Base-by-base conservation (phyloP, 1,140 invertebrate genomes). In the Diabrotica virgifera region DNA sequence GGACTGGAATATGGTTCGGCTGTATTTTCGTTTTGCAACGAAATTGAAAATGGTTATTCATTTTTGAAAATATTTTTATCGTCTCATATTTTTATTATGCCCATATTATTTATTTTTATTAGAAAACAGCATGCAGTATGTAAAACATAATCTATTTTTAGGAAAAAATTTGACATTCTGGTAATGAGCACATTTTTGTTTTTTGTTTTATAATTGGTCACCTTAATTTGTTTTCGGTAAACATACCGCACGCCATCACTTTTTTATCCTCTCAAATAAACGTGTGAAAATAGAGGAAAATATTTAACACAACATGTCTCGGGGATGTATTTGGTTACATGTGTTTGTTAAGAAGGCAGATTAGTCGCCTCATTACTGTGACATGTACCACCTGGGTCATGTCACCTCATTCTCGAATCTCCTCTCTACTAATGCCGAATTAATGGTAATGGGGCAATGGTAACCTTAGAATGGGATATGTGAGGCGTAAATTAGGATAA, bases 401-500 rank as follows among this genome's bases (percentile, higher is more conserved):
- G 55, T 57, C 55, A 36, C 35, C 55, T 24, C 55, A 57, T 55
- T 46, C 40, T 46, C 8, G 8, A 46, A 8, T 46, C 8, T 46
- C 8, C 40, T 46, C 40, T 46, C 40, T 46, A 10, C 12, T 57
- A 57, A 57, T 57, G 36, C 55, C 55, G 36, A 57, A 57, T 57
- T 57, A 36, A 57, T 36, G 55, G n/a, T 53, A 36, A n/a, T 12
- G 36, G 36, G 24, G 40, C 40, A 46, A 55, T 55, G 53, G 53
- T 55, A 55, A 55, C 53, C 10, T 36, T 55, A 55, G 13, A 55
- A 35, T 36, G 53, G 53, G 53, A 46, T 50, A 52, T 52, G 59
- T 14, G 50, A 50, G 24, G 13, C 50, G 59, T 60, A 60, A 60
- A 60, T 60, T 60, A 38, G 59, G 59, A 60, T 60, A 38, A 60